phyloP scores from a whole-genome alignment of 2,888 invertebrate genomes.

The Amphipoea lucens region DNA sequence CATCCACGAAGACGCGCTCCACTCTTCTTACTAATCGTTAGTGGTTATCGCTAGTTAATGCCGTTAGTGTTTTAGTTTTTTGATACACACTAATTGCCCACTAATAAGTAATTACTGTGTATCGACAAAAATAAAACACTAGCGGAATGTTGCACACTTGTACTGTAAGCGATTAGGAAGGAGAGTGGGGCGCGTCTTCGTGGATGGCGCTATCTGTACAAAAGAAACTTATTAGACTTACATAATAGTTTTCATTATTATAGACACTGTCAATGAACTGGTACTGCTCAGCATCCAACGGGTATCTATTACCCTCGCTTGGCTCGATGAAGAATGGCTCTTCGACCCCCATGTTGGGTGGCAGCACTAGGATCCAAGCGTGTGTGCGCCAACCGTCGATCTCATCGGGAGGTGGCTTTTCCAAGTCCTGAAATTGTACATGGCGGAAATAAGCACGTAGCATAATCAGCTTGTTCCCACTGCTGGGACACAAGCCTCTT shows the following conservation, averaged over 20 bases:
- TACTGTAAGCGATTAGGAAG: no score
- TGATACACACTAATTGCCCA: no score
- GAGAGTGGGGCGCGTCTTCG: no score
- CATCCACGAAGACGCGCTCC: no score
- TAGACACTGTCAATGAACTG: conserved; percentile 95
- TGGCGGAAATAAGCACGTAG: neutral
- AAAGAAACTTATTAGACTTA: conserved; percentile 72
- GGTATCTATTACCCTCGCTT: conserved; percentile 93
- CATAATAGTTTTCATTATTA: conserved; percentile 96
- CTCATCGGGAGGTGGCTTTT: conserved; percentile 92
- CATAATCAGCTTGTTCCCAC: neutral
- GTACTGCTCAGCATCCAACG: conserved; percentile 91
- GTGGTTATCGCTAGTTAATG: no score
- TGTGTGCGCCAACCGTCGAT: conserved; percentile 93
- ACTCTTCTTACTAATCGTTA: no score
- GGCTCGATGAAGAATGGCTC: conserved; percentile 96
- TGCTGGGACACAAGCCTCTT: neutral
- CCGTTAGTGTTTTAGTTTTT: no score
- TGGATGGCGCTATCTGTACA: no score
- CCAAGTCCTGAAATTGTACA: conserved; percentile 88
- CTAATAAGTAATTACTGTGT: no score
- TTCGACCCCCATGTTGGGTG: conserved; percentile 89
- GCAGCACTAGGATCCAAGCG: conserved; percentile 95
- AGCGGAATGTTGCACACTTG: no score
- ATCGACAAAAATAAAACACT: no score